Base-by-base conservation (phyloP, 1,140 invertebrate species). In the Ceratoteleas bidentatus region DNA sequence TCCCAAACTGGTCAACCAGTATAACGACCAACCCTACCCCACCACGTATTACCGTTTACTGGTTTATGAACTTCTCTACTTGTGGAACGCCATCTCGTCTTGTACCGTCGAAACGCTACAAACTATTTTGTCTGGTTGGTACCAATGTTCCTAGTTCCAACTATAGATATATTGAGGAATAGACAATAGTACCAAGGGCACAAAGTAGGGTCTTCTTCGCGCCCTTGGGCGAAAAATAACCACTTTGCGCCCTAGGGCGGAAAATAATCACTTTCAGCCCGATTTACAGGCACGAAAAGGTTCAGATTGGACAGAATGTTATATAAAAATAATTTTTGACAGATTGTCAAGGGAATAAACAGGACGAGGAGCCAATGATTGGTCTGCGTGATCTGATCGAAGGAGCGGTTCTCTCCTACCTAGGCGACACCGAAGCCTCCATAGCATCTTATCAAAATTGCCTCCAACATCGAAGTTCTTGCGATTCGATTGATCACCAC, bases 21-120 rank as follows among this genome's bases (percentile, higher is more conserved):
- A 84, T 8, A 85, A 81, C 24, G 84, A 76, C 13, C 84, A 87
- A 38, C 75, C 81, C 60, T 90, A 91, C 52, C 72, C 80, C 0
- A 33, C 66, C 40, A 43, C 92, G 38, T 93, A 92, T 84, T 95
- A 93, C 87, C 92, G 92, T 70, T 86, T 96, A 38, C 90, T 95
- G 10, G 91, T 93, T 34, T 94, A 94, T 84, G 95, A 96, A 87
- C 90, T 95, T 80, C 88, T 96, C 4, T 96, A 95, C 78, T 88
- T 96, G 24, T 96, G 95, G 95, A 95, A 95, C 85, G 93, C 94
- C 3, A 88, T 96, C 77, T 93, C 94, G 2, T 94, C 93, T 15
- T 95, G 94, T 87, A 92, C 89, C 3, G 45, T 61, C 0, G 89
- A 92, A 33, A 90, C 93, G 56, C 82, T 94, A 3, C 75, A 86